Evolutionary conservation across 2,113 vertebrate species (phyloP).

Genomic region (Alectura lathami): DNA sequence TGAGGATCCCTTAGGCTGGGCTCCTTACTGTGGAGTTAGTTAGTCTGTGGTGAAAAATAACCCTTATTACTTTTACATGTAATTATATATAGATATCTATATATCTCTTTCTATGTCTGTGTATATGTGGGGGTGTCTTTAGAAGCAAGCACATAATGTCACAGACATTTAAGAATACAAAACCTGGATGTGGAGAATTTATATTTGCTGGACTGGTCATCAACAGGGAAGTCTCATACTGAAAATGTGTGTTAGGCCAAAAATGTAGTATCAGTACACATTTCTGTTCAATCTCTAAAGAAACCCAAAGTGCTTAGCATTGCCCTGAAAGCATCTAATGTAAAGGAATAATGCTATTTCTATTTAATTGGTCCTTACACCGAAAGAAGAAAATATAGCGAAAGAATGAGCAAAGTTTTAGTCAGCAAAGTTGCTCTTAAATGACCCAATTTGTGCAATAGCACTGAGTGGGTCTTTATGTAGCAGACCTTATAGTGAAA

Average conservation of each 20-base stretch:
- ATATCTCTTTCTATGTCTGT: background rate
- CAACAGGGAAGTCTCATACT: background rate
- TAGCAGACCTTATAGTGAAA: background rate
- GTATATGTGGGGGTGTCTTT: background rate
- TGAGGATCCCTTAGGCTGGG: background rate
- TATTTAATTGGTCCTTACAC: background rate
- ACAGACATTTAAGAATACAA: background rate
- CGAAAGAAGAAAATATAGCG: background rate
- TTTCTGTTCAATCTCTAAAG: background rate
- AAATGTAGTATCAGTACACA: background rate
- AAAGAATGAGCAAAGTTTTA: background rate
- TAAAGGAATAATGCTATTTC: background rate
- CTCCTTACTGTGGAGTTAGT: background rate
- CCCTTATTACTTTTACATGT: background rate
- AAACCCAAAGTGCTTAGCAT: background rate
- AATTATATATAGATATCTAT: fast-evolving
- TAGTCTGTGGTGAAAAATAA: background rate
- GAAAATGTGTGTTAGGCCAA: background rate
- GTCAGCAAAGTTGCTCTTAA: background rate
- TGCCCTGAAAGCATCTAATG: background rate
- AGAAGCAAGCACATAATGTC: background rate
- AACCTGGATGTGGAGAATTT: background rate
- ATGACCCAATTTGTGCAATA: background rate
- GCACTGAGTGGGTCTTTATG: background rate
- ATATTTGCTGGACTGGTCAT: background rate